phyloP scores from a whole-genome alignment of 2,888 invertebrate genomes.

The Yponomeuta evonymella region DNA sequence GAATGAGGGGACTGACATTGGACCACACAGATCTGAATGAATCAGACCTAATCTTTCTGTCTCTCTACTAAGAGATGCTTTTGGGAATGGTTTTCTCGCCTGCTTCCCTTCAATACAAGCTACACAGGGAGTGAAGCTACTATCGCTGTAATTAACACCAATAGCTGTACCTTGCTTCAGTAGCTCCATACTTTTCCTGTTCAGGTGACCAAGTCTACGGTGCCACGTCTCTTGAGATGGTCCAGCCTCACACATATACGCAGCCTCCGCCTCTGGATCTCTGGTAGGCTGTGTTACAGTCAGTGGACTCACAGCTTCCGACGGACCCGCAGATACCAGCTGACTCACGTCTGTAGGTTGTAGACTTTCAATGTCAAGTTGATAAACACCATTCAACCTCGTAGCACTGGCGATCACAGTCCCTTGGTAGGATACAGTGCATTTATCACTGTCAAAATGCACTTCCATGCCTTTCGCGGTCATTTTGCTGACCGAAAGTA shows the following conservation, averaged over 20 bases:
- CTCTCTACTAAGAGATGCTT: constrained; percentile 17
- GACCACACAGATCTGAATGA: constrained; percentile 23
- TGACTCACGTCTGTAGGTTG: no score
- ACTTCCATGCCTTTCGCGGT: constrained; percentile 5
- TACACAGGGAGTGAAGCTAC: no score
- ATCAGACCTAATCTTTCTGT: constrained; percentile 21
- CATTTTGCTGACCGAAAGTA: neutral
- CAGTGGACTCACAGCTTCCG: neutral
- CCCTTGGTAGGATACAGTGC: neutral
- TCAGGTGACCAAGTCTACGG: neutral
- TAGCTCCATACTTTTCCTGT: neutral
- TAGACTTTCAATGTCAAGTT: no score
- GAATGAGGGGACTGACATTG: constrained; percentile 19
- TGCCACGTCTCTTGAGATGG: neutral
- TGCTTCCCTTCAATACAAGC: no score
- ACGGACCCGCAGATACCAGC: no score
- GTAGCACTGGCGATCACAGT: no score
- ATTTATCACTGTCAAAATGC: constrained; percentile 6
- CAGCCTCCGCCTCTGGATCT: neutral
- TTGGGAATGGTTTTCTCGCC: constrained; percentile 17
- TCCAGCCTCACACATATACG: no score
- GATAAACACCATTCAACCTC: no score
- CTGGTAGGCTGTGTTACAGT: neutral
- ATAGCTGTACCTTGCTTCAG: neutral
- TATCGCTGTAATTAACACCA: neutral